Conservation (phyloP, 2,888 invertebrate genomes). For the Phengaris arion region DNA sequence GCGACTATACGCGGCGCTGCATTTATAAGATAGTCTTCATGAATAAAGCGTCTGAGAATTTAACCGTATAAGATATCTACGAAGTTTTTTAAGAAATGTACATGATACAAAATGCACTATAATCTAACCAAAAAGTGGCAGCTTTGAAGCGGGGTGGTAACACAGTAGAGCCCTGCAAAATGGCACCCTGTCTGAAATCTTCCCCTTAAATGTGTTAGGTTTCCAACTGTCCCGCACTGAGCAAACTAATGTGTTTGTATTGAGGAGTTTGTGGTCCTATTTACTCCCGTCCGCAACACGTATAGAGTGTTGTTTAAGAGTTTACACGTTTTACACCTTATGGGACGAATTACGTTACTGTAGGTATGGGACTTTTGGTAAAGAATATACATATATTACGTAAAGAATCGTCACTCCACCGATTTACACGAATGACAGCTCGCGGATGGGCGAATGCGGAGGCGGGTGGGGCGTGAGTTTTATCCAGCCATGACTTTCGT, state of each 20-base stretch:
- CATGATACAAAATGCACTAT: background rate
- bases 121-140: background rate
- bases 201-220: background rate
- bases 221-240: background rate
- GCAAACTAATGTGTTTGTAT: background rate
- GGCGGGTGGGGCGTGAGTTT: too few species aligned
- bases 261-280: background rate
- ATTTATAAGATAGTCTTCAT: too few species aligned
- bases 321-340: background rate
- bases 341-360: too few species aligned
- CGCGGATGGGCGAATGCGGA: too few species aligned
- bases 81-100: background rate
- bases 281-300: background rate
- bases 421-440: too few species aligned
- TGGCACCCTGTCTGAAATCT: background rate
- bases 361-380: too few species aligned
- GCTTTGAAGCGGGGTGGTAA: background rate
- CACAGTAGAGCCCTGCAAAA: too few species aligned
- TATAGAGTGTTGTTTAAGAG: background rate
- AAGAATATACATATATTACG: too few species aligned
- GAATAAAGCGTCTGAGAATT: too few species aligned
- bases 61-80: background rate
- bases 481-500: too few species aligned
- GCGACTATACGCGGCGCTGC: too few species aligned
- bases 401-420: too few species aligned